Evolutionary conservation across 1,140 invertebrate genomes (phyloP).

Genomic region (Aphis gossypii): DNA sequence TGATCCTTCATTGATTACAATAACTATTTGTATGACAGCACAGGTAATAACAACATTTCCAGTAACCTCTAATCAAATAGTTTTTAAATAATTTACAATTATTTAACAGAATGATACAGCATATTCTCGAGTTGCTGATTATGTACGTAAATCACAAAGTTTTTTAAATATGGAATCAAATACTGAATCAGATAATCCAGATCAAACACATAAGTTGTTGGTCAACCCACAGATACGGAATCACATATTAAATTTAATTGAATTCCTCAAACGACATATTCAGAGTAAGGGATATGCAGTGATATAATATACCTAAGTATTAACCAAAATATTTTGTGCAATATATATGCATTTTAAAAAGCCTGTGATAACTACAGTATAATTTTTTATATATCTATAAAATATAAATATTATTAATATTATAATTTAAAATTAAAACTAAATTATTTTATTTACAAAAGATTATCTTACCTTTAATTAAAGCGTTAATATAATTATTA

Average conservation of each 20-base stretch:
- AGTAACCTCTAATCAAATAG: background rate
- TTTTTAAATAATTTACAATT: background rate
- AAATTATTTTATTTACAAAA: no score
- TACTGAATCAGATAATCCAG: slow-evolving; percentile 4
- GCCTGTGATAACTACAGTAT: slow-evolving; percentile 40
- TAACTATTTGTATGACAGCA: slow-evolving; percentile 43
- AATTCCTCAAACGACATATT: slow-evolving; percentile 52
- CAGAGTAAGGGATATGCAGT: slow-evolving; percentile 49
- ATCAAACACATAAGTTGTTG: slow-evolving; percentile 40
- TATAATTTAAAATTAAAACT: background rate
- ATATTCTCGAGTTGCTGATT: slow-evolving; percentile 48
- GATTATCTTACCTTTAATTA: background rate
- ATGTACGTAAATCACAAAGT: slow-evolving; percentile 50
- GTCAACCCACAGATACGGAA: slow-evolving; percentile 46
- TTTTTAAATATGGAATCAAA: slow-evolving; percentile 52
- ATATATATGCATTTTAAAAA: slow-evolving; percentile 12
- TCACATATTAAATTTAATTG: slow-evolving; percentile 34
- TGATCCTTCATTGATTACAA: slow-evolving; percentile 48
- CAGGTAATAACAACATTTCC: background rate
- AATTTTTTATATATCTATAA: background rate
- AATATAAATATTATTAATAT: background rate
- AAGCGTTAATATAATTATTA: background rate
- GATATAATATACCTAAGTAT: slow-evolving; percentile 9
- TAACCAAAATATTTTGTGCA: background rate
- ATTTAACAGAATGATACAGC: slow-evolving; percentile 33